Conservation (phyloP, 2,888 invertebrate species). For the Liodrosophila aerea region DNA sequence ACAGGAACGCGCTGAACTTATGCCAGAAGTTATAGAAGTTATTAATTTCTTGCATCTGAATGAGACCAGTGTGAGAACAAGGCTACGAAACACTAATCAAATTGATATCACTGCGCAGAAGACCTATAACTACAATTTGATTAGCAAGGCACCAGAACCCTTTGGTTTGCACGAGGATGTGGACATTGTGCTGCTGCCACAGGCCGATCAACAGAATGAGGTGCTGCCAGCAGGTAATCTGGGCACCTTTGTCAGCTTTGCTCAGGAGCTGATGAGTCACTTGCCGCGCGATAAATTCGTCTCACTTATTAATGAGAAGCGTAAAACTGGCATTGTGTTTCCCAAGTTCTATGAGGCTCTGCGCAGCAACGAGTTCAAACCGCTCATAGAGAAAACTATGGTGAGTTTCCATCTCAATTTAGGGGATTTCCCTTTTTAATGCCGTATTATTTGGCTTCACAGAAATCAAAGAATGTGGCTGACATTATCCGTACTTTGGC, state of each 20-base stretch:
- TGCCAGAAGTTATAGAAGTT: constrained; percentile 73
- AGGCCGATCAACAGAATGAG: background rate
- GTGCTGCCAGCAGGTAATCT: background rate
- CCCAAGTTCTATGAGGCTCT: constrained; percentile 73
- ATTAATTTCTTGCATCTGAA: constrained; percentile 73
- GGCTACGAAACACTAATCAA: background rate
- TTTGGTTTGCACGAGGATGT: constrained; percentile 16
- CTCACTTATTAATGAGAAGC: constrained; percentile 71
- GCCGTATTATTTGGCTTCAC: constrained; percentile 12
- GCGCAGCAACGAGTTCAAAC: constrained; percentile 59
- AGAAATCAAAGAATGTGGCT: constrained; percentile 57
- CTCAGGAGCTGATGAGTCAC: constrained; percentile 66
- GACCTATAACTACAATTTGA: constrained; percentile 12
- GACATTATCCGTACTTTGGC: constrained; percentile 56
- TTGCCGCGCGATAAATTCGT: constrained; percentile 68
- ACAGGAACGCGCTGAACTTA: constrained; percentile 51
- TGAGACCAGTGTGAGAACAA: constrained; percentile 28
- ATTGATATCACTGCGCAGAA: too few species aligned
- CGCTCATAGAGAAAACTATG: constrained; percentile 60
- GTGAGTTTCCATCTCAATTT: constrained; percentile 34
- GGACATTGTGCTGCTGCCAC: constrained; percentile 36
- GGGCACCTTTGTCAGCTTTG: constrained; percentile 48
- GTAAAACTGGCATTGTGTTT: constrained; percentile 53
- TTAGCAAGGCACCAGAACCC: background rate
- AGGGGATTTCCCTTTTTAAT: too few species aligned